Conservation (phyloP, 2,888 invertebrate genomes). For the Pedicia rivosa region DNA sequence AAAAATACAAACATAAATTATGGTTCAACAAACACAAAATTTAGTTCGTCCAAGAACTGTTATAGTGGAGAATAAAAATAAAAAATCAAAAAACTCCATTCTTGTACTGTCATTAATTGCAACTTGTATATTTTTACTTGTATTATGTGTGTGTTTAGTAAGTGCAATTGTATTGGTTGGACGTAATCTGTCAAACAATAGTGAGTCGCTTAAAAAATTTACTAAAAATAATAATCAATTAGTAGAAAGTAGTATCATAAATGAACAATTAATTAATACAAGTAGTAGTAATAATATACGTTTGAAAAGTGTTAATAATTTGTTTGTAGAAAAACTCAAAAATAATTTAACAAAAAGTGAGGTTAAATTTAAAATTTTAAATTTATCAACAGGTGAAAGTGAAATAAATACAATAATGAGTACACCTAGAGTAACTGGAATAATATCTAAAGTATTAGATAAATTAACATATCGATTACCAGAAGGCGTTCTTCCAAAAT, state of each 20-base stretch:
- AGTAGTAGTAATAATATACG: too few relatives aligned
- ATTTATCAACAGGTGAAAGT: neutral
- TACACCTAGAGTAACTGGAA: slow-evolving; percentile 17
- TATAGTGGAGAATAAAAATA: too few relatives aligned
- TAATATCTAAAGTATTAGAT: slow-evolving; percentile 22
- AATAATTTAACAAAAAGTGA: slow-evolving; percentile 6
- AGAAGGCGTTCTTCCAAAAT: slow-evolving; percentile 37
- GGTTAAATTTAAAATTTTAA: slow-evolving; percentile 3
- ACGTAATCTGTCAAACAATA: slow-evolving; percentile 15
- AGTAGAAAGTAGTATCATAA: too few relatives aligned
- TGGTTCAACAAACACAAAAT: too few relatives aligned
- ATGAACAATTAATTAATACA: too few relatives aligned
- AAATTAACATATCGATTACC: slow-evolving; percentile 38
- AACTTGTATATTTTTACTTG: slow-evolving; percentile 26
- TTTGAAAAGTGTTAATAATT: too few relatives aligned
- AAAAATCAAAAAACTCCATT: too few relatives aligned
- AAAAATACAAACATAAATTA: too few relatives aligned
- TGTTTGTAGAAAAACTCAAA: too few relatives aligned
- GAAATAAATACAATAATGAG: neutral
- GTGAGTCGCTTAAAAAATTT: too few relatives aligned
- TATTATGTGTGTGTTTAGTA: slow-evolving; percentile 24
- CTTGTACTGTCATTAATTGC: slow-evolving; percentile 26
- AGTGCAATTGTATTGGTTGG: slow-evolving; percentile 27
- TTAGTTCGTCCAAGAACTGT: too few relatives aligned
- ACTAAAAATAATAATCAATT: too few relatives aligned